phyloP scores from a whole-genome alignment of 2,113 vertebrate genomes.

The Strigops habroptila region DNA sequence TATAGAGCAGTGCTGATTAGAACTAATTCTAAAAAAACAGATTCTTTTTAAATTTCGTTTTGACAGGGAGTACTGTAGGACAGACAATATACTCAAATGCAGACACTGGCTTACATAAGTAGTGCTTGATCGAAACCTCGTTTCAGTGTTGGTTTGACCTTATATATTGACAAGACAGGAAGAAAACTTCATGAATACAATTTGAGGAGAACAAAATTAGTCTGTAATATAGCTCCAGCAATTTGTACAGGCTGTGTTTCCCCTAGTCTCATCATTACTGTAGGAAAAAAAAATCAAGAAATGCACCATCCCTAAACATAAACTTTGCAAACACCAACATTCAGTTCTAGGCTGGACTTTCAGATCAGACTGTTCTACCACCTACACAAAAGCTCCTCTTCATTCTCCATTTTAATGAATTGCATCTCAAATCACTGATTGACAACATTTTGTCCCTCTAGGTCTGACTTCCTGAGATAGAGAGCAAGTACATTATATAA shows the following conservation, averaged over 20 bases:
- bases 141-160: background rate
- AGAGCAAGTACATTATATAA: background rate
- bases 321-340: background rate
- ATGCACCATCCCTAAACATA: background rate
- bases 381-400: background rate
- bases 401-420: background rate
- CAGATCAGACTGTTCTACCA: background rate
- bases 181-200: background rate
- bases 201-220: background rate
- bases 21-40: background rate
- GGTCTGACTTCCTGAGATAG: background rate
- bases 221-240: background rate
- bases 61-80: background rate
- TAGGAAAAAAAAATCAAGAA: background rate
- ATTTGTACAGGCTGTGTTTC: background rate
- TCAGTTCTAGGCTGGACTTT: background rate
- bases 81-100: background rate
- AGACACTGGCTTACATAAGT: background rate
- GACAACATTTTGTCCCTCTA: background rate
- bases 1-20: background rate
- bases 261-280: background rate
- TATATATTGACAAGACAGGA: background rate
- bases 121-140: background rate
- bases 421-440: background rate
- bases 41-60: background rate